A percentile compares a stretch with the other conserved stretches of the same genome.
These are phyloP conservation scores for Andrena marginata DNA, from an alignment of 2,888 invertebrate species.

Conservation along the genomic window DNA sequence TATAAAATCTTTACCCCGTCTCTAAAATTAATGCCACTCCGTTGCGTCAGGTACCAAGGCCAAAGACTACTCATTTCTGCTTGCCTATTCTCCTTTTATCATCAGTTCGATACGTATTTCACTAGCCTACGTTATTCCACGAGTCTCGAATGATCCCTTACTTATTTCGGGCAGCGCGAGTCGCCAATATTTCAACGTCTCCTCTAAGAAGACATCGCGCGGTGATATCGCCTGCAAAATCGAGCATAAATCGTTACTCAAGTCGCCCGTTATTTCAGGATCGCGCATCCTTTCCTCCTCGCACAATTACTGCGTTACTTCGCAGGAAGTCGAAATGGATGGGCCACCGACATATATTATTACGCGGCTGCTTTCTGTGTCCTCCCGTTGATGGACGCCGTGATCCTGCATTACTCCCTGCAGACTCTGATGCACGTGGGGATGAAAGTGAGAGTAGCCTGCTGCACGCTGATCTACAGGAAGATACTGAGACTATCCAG, in stretches of 20 bases:
- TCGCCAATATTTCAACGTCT: neutral
- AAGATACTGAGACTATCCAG: slow-evolving; percentile 91
- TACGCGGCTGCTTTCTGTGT: slow-evolving; percentile 84
- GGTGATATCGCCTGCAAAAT: neutral
- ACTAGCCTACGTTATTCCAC: too few relatives aligned
- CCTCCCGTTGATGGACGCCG: slow-evolving; percentile 73
- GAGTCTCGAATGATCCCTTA: too few relatives aligned
- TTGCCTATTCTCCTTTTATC: too few relatives aligned
- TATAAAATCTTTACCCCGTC: too few relatives aligned
- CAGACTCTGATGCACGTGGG: slow-evolving; percentile 89
- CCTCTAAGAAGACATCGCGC: neutral
- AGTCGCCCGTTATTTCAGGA: slow-evolving; percentile 68
- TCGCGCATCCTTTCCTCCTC: slow-evolving; percentile 81
- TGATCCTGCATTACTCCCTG: slow-evolving; percentile 88
- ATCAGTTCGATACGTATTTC: too few relatives aligned
- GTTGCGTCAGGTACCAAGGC: too few relatives aligned
- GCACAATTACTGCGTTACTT: slow-evolving; percentile 71
- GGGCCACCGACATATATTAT: slow-evolving; percentile 83
- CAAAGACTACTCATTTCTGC: too few relatives aligned
- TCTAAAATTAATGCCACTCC: too few relatives aligned
- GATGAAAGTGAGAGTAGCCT: slow-evolving; percentile 89
- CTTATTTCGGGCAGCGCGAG: neutral
- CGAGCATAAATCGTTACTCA: neutral
- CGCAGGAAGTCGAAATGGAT: slow-evolving; percentile 71
- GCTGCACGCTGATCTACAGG: slow-evolving; percentile 90